Evolutionary conservation across 1,140 invertebrate genomes (phyloP).

Genomic region (Drosophila bifasciata): DNA sequence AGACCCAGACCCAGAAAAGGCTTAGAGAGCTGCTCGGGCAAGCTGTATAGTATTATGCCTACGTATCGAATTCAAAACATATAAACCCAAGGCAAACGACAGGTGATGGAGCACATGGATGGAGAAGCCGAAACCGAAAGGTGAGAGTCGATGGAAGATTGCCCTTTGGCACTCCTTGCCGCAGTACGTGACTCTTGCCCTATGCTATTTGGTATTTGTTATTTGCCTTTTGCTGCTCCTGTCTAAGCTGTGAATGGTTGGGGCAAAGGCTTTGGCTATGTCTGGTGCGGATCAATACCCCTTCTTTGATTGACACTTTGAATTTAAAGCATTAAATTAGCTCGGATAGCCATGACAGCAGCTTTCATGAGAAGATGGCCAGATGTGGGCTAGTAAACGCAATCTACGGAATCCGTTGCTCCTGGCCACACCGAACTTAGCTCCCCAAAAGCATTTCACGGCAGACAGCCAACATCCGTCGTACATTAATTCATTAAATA

Average conservation of each 20-base stretch:
- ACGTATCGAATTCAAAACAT: conserved; percentile 38
- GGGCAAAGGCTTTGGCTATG: not conserved
- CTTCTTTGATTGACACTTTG: conserved; percentile 74
- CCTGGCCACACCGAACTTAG: conserved; percentile 1
- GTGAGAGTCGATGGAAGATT: conserved; percentile 30
- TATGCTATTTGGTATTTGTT: conserved; percentile 10
- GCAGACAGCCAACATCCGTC: conserved; percentile 14
- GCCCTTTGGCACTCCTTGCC: conserved; percentile 47
- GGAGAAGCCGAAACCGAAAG: conserved; percentile 58
- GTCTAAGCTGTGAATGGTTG: conserved; percentile 34
- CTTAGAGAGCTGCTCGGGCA: conserved; percentile 59
- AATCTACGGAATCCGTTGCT: not conserved
- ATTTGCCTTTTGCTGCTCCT: conserved; percentile 21
- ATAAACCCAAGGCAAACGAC: conserved; percentile 31
- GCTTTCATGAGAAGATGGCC: conserved; percentile 10
- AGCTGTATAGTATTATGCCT: conserved; percentile 60
- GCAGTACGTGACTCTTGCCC: conserved; percentile 71
- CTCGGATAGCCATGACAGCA: conserved; percentile 3
- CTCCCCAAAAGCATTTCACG: conserved; percentile 17
- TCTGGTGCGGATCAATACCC: conserved; percentile 60
- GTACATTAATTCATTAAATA: conserved; percentile 64
- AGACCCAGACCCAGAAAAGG: conserved; percentile 18
- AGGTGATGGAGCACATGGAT: conserved; percentile 62
- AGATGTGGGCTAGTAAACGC: conserved; percentile 13
- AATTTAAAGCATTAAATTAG: conserved; percentile 63